Evolutionary conservation across 2,888 invertebrate genomes (phyloP), one percentile per base, ranked within the genome.

Genomic region (Melanostoma mellinum): DNA sequence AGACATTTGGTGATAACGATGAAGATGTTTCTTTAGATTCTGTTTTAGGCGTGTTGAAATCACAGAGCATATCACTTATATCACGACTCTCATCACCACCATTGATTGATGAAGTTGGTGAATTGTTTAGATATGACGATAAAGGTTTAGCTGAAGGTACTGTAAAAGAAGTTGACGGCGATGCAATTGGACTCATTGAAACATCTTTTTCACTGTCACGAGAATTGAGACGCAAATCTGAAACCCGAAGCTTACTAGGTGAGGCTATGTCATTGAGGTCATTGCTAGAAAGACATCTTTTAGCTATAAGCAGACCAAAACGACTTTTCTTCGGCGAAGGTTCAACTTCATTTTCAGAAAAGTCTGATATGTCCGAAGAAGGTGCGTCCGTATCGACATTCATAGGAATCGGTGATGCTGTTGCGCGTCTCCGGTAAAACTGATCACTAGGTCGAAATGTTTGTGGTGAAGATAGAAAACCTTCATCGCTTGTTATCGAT

Each of bases 241-340:
- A 94, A 20, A 95, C 94, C 87, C 93, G 93, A 86, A 95, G 89
- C 88, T 95, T 95, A 87, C 94, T 95, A 1, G 95, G 95, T 9
- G 95, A 95, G 50, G 94, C 93, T 80, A 94, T 93, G 78, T 93
- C 92, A 20, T 91, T 88, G 5, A 88, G 86, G n/a, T 89, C 88
- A 9, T 88, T 87, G 55, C 88, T 88, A 10, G 86, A 79, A 33
- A 92, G 88, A 40, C 91, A 90, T 60, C 92, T 91, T 72, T 92
- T 93, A 32, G 91, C 91, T n/a, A 93, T 90, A 79, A 93, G 90
- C 36, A 92, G 88, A 5, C 92, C 92, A 33, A 91, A 87, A 30
- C 91, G 89, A 74, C 90, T 94, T 89, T 95, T 95, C 90, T 96
- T 96, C n/a, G 95, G 94, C 3, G 95, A 94, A 0, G 95, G 96